Evolutionary conservation across 2,888 invertebrate genomes (phyloP), one percentile per base, ranked within the genome.

Genomic region (Drosophila testacea): DNA sequence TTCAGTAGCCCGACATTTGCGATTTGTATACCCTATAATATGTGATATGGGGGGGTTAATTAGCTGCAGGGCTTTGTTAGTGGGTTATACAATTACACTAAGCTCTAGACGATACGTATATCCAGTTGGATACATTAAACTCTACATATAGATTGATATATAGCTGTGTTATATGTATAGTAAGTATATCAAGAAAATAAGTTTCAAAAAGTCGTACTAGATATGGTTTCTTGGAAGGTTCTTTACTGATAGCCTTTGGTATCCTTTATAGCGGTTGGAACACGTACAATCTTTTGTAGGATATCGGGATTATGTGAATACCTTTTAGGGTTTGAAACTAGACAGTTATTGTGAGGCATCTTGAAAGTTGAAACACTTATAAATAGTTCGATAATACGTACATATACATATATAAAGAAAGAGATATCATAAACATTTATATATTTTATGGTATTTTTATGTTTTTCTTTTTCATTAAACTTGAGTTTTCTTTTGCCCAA

Each of bases 161-260:
- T 16, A 47, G 30, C n/a, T 41, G 41, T 39, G 10, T 32, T 16
- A 1, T 16, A n/a, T n/a, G n/a, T n/a, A 1, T 16, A 16, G 16
- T 16, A 16, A 16, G 34, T 51, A 38, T 66, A 42, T 67, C 47
- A 62, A 59, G 42, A 78, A 66, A 56, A 63, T 32, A 69, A 70
- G 46, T n/a, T 47, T 69, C 56, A 48, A 81, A 77, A 69, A 68
- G 56, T 61, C 46, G 39, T 55, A 56, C 59, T 70, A 75, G 50
- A 60, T 66, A 60, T 57, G 61, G 50, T 52, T 62, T 73, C 54
- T 60, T 89, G 91, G 91, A 90, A 91, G 89, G 90, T 89, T 87
- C 77, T 76, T 80, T 83, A 89, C 90, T 90, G 90, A 90, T 88
- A 91, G 90, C 86, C 76, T 77, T 78, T 65, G 73, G 74, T 77